Base-by-base conservation (phyloP, 2,888 invertebrate species). In the Agonum fuliginosum region DNA sequence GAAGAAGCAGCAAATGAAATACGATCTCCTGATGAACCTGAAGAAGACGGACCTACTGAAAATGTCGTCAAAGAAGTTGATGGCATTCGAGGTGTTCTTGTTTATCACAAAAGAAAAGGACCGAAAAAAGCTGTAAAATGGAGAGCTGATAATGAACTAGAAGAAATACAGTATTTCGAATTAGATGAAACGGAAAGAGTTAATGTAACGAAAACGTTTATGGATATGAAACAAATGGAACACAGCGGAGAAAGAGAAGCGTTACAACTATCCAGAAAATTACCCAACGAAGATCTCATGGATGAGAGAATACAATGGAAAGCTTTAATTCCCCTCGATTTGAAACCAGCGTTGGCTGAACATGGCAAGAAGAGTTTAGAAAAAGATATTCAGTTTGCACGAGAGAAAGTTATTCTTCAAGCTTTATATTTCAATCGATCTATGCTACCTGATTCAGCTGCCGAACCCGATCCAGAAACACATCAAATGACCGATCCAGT, bases 131-230 rank as follows among this genome's bases (percentile, higher is more conserved):
- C 91, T 81, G 90, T 95, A 3, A 92, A 92, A 83, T 97, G 96
- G 94, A 94, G 93, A 83, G 90, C 93, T 2, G 96, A 97, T 78
- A 87, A 90, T 3, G 91, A 94, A 80, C 88, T 99, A 30, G 94
- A 94, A 82, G 93, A 95, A 83, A 89, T 96, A 77, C 93, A 94
- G 82, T 97, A 92, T 87, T 98, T 99, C 86, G 98, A 98, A 86
- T 88, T 98, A 81, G 98, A 98, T 86, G 98, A 97, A 87, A 97
- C 95, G 12, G 98, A 99, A 87, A 91, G 98, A 84, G 96, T 97
- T 0, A 98, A 98, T 87, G 98, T 98, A 0, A 97, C 93, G 1
- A 96, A 93, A 87, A 94, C 91, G 30, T 98, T 98, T 87, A 94
- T 93, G 34, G 97, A 97, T 83, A 94, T 97, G 94, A 96, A 96